Evolutionary conservation across 2,888 invertebrate genomes (phyloP).

Genomic region (Morpho achilles): DNA sequence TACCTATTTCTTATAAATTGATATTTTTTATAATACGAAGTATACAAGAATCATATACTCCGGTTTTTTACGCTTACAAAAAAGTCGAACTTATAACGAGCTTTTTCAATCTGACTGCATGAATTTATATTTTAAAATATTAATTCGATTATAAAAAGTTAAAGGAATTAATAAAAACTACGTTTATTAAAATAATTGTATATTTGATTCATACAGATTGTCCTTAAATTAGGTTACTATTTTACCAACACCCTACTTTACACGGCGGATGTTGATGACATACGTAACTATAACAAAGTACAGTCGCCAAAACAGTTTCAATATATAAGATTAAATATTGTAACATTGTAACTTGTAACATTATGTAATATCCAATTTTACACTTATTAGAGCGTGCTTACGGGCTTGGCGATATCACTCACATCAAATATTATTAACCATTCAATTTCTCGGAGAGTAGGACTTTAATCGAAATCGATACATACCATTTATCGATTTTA

Average conservation of each 20-base stretch:
- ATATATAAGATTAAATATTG: slow-evolving; percentile 16
- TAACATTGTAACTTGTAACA: slow-evolving; percentile 20
- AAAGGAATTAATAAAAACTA: slow-evolving; percentile 2
- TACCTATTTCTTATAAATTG: too few species aligned
- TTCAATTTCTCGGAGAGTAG: background rate
- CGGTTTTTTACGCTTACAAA: too few species aligned
- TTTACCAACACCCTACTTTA: slow-evolving; percentile 72
- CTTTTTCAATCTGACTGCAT: too few species aligned
- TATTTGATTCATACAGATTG: slow-evolving; percentile 65
- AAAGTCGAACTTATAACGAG: too few species aligned
- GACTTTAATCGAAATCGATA: slow-evolving; percentile 3
- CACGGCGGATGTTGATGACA: slow-evolving; percentile 60
- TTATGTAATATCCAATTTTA: slow-evolving; percentile 5
- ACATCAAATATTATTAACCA: slow-evolving; percentile 6
- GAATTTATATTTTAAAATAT: too few species aligned
- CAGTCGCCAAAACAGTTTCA: slow-evolving; percentile 23
- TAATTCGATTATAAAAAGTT: too few species aligned
- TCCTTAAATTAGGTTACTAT: slow-evolving; percentile 70
- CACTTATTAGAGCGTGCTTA: slow-evolving; percentile 2
- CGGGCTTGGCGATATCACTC: slow-evolving; percentile 18
- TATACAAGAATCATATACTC: too few species aligned
- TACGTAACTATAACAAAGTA: slow-evolving; percentile 28
- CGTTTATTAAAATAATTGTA: slow-evolving; percentile 53
- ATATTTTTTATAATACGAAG: too few species aligned
- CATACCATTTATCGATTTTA: background rate